These are phyloP conservation scores for Aporophyla nigra DNA, from an alignment of 2,888 invertebrate genomes.

Conservation along the genomic window DNA sequence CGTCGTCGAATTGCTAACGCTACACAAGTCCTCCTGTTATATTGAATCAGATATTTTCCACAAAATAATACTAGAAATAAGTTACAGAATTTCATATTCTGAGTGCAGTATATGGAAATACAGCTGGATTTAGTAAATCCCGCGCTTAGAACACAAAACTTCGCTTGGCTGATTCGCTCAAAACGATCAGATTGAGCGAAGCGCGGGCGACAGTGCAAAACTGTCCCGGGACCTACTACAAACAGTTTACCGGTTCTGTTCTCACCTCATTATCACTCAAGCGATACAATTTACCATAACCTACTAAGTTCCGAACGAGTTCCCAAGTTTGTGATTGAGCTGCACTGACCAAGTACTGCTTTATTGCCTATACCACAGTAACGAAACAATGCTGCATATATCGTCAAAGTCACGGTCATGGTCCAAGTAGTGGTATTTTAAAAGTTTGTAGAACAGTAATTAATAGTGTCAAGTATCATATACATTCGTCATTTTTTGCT, in stretches of 20 bases:
- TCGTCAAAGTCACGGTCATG: neutral
- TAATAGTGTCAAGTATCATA: no score
- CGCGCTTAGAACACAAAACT: conserved; percentile 79
- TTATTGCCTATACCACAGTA: neutral
- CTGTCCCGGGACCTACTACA: conserved; percentile 59
- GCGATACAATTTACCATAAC: conserved; percentile 28
- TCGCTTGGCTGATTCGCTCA: conserved; percentile 77
- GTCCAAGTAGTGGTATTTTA: neutral
- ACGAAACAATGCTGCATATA: no score
- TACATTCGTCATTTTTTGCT: neutral
- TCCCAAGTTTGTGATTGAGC: conserved; percentile 39
- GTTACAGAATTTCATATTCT: conserved; percentile 68
- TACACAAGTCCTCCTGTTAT: conserved; percentile 29
- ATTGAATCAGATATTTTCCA: conserved; percentile 53
- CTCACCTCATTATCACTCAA: conserved; percentile 36
- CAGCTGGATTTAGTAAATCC: conserved; percentile 76
- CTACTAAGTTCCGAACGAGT: conserved; percentile 33
- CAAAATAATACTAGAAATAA: conserved; percentile 63
- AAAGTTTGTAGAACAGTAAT: neutral
- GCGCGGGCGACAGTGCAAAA: conserved; percentile 71
- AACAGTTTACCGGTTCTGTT: neutral
- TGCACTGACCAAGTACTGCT: conserved; percentile 7
- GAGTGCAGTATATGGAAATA: conserved; percentile 68
- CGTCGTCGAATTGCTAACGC: conserved; percentile 7
- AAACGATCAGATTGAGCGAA: conserved; percentile 76